Conservation (phyloP, 2,113 vertebrate species). For the Cichladusa arquata region DNA sequence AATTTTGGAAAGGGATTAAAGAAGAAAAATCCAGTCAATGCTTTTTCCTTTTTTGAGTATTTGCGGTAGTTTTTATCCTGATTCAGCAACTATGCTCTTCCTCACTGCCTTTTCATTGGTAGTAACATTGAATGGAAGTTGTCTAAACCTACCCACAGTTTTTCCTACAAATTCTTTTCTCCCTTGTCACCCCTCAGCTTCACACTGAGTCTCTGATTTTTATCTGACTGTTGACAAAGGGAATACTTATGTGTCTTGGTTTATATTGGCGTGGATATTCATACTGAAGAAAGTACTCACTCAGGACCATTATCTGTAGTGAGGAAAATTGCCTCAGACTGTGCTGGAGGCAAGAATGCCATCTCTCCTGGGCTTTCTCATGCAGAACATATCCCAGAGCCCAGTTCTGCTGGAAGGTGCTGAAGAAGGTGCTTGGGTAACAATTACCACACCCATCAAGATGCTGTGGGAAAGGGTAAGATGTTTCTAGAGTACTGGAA, state of each 20-base stretch:
- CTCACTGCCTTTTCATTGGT: neutral
- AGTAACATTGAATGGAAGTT: neutral
- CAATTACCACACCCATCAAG: neutral
- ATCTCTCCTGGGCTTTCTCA: neutral
- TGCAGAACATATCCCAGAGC: accelerated
- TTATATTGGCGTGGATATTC: neutral
- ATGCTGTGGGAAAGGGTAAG: neutral
- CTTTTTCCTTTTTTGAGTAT: neutral
- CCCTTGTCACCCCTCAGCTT: neutral
- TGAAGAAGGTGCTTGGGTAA: neutral
- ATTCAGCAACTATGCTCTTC: neutral
- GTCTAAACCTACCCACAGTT: neutral
- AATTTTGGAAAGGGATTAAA: neutral
- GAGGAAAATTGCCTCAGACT: neutral
- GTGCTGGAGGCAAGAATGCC: neutral
- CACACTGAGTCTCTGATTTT: neutral
- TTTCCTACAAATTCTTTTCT: neutral
- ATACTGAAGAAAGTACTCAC: neutral
- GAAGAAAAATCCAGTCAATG: neutral
- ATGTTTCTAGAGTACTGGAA: neutral
- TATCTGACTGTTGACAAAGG: neutral
- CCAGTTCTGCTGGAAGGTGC: neutral
- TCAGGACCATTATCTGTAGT: neutral
- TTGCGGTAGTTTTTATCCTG: neutral
- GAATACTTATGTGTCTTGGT: neutral